A percentile compares a stretch with the other conserved stretches of the same genome.
These are phyloP conservation scores for Macrostomum lignano DNA, from an alignment of 1,140 invertebrate species.

Conservation along the genomic window DNA sequence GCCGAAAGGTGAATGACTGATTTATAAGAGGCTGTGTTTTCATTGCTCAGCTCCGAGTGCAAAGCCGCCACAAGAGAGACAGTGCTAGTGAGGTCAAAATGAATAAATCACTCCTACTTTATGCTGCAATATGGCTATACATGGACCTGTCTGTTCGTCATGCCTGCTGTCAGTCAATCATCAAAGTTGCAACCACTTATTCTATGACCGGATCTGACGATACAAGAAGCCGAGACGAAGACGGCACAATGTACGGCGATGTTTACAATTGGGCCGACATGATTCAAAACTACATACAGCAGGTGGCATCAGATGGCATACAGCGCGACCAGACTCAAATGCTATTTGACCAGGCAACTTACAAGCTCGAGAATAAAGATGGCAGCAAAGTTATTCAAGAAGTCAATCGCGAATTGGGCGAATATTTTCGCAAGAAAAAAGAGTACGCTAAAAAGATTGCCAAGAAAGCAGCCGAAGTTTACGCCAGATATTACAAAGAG, in stretches of 20 bases:
- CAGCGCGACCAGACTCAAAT: constrained; percentile 23
- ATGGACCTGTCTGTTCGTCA: no score
- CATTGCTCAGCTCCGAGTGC: no score
- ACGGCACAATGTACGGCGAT: constrained; percentile 24
- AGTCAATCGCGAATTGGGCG: constrained; percentile 18
- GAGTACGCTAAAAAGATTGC: constrained; percentile 23
- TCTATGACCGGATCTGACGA: no score
- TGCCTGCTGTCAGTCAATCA: no score
- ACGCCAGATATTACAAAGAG: constrained; percentile 15
- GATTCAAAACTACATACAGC: constrained; percentile 29
- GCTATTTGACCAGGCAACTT: constrained; percentile 24
- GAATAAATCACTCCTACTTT: no score
- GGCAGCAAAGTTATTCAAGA: constrained; percentile 17
- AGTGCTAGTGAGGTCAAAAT: no score
- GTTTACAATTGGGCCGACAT: constrained; percentile 29
- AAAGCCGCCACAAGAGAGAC: no score
- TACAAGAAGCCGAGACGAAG: no score
- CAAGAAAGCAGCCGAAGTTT: constrained; percentile 15
- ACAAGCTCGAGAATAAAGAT: constrained; percentile 24
- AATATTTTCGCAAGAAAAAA: constrained; percentile 25
- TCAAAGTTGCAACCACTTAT: no score
- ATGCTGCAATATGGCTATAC: no score
- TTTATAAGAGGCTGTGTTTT: no score
- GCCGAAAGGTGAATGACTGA: no score
- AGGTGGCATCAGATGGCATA: constrained; percentile 28